Evolutionary conservation across 1,140 invertebrate genomes (phyloP), one percentile per base, ranked within the genome.

Genomic region (Heliconius himera): DNA sequence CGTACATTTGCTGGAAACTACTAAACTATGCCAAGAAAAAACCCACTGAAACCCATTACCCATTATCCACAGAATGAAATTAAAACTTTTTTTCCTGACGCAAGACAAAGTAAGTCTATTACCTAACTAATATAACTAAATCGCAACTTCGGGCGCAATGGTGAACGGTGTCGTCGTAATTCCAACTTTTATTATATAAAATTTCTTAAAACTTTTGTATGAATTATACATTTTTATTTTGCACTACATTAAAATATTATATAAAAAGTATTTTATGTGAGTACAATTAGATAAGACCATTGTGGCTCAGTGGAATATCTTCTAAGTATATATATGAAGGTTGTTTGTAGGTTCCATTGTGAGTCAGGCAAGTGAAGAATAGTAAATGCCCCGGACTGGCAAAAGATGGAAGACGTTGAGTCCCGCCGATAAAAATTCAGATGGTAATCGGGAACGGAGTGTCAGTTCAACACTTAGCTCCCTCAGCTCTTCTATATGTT

Each of bases 71-170:
- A 4, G 26, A 29, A 66, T 66, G 60, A 66, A n/a, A 66, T 66
- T 66, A 66, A 66, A 66, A 66, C 60, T 66, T 66, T 22, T 46
- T 66, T 66, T 29, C 60, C 60, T 66, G 60, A 29, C 60, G n/a
- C 26, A 66, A 66, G 60, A 66, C 60, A 66, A 66, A 66, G 60
- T 66, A 66, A 66, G 60, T 66, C 60, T 66, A 66, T 66, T 66
- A 66, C 26, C 60, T 29, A 66, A 66, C 60, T 66, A 66, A 66
- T 66, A 66, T 66, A 66, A 66, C 60, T 66, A 66, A 66, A 66
- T 66, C 60, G 60, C 2, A 66, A 66, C 60, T 66, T 66, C 26
- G n/a, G 22, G 22, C 60, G 26, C 22, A 66, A 66, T 66, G 60
- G 60, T 29, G 60, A 29, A 29, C n/a, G 60, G 60, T 16, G 60